These are phyloP conservation scores for Tridacna crocea DNA, from an alignment of 2,888 invertebrate species.

Conservation along the genomic window DNA sequence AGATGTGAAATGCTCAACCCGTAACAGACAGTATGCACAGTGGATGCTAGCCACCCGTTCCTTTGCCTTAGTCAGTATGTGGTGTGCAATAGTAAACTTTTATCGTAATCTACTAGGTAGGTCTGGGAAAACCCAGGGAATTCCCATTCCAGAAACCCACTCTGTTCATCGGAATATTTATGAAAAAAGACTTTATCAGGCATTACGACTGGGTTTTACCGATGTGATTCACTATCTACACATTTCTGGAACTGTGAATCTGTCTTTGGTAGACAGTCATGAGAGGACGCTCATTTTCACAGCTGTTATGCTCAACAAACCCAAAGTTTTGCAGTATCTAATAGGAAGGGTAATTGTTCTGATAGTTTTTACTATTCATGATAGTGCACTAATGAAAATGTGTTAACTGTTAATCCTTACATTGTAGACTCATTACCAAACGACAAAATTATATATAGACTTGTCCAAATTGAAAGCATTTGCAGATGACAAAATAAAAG, in stretches of 20 bases:
- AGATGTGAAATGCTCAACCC: slow-evolving; percentile 82
- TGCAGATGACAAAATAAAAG: too few relatives aligned
- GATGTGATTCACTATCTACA: slow-evolving; percentile 82
- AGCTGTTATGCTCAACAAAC: slow-evolving; percentile 81
- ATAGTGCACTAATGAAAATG: too few relatives aligned
- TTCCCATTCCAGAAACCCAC: slow-evolving; percentile 29
- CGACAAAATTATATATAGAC: too few relatives aligned
- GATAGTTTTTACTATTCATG: too few relatives aligned
- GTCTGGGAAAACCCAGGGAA: slow-evolving; percentile 36
- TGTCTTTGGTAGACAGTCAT: slow-evolving; percentile 73
- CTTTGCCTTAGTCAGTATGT: slow-evolving; percentile 81
- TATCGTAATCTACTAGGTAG: slow-evolving; percentile 75
- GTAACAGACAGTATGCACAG: slow-evolving; percentile 81
- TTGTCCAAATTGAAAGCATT: too few relatives aligned
- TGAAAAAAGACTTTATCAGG: slow-evolving; percentile 75
- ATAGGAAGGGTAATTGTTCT: slow-evolving; percentile 73
- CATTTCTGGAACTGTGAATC: slow-evolving; percentile 72
- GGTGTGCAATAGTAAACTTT: slow-evolving; percentile 82
- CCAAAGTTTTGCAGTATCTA: slow-evolving; percentile 77
- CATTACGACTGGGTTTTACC: slow-evolving; percentile 76
- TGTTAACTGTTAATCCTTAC: too few relatives aligned
- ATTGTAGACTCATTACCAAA: too few relatives aligned
- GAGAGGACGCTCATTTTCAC: slow-evolving; percentile 77
- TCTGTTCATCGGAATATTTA: slow-evolving; percentile 55
- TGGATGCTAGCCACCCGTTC: slow-evolving; percentile 81